These are phyloP conservation scores for Triplophysa bombifrons DNA, from an alignment of 2,797 vertebrate genomes.

Conservation along the genomic window DNA sequence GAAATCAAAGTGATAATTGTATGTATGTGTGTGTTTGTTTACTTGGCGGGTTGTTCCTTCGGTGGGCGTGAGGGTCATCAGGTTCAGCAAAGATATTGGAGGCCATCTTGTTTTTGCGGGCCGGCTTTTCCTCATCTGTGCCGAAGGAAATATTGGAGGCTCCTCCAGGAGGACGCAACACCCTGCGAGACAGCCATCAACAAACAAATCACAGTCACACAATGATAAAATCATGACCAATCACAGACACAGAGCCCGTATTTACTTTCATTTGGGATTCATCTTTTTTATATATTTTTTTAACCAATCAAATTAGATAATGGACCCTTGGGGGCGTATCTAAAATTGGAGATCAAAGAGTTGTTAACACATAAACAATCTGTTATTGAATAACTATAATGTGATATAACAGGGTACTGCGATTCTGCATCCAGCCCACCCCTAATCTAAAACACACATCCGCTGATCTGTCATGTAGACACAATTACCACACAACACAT, in stretches of 20 bases:
- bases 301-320: too few species aligned
- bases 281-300: too few species aligned
- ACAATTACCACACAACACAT: slow-evolving; percentile 58
- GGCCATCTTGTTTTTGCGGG: slow-evolving; percentile 91
- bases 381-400: background rate
- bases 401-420: background rate
- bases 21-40: slow-evolving; percentile 12
- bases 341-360: too few species aligned
- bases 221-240: background rate
- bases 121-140: slow-evolving; percentile 82
- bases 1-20: background rate
- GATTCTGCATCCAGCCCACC: background rate
- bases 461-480: background rate
- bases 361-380: too few species aligned
- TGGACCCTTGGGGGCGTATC: too few species aligned
- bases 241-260: too few species aligned
- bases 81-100: slow-evolving; percentile 94
- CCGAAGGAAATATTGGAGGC: slow-evolving; percentile 92
- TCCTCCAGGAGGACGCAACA: slow-evolving; percentile 92
- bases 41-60: slow-evolving; percentile 84
- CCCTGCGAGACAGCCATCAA: slow-evolving; percentile 69
- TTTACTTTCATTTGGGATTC: too few species aligned
- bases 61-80: slow-evolving; percentile 86
- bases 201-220: background rate
- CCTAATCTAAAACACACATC: background rate